These are phyloP conservation scores for Austrofundulus limnaeus DNA, from an alignment of 2,113 vertebrate species.

Conservation along the genomic window DNA sequence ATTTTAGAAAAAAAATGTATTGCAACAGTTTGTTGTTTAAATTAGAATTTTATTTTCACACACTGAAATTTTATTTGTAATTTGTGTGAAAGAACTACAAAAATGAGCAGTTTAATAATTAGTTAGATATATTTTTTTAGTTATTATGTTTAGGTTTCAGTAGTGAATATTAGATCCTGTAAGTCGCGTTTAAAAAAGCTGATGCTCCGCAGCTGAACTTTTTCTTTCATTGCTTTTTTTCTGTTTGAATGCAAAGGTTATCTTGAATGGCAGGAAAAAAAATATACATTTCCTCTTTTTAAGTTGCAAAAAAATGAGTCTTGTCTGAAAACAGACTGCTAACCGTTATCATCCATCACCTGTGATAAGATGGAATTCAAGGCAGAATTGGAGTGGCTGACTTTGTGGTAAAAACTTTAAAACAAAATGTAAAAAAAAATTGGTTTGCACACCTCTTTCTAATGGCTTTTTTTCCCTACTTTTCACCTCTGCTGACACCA, in stretches of 20 bases:
- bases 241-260: neutral
- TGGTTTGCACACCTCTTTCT: slow-evolving; percentile 15
- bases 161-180: too few relatives aligned
- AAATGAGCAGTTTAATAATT: too few relatives aligned
- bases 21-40: too few relatives aligned
- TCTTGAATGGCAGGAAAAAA: neutral
- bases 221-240: neutral
- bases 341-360: slow-evolving; percentile 4
- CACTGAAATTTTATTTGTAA: too few relatives aligned
- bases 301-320: neutral
- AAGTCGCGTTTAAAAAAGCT: too few relatives aligned
- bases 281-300: neutral
- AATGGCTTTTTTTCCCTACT: slow-evolving; percentile 11
- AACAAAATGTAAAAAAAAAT: slow-evolving; percentile 26
- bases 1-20: too few relatives aligned
- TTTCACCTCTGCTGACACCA: slow-evolving; percentile 25
- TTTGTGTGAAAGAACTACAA: too few relatives aligned
- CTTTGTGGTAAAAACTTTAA: slow-evolving; percentile 21
- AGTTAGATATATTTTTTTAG: too few relatives aligned
- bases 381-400: slow-evolving; percentile 31
- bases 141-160: too few relatives aligned
- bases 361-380: slow-evolving; percentile 35
- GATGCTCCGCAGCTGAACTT: neutral
- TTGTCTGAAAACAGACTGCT: slow-evolving; percentile 5
- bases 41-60: too few relatives aligned